Evolutionary conservation across 2,113 vertebrate genomes (phyloP), one percentile per base, ranked within the genome.

Genomic region (Gasterosteus nipponicus): DNA sequence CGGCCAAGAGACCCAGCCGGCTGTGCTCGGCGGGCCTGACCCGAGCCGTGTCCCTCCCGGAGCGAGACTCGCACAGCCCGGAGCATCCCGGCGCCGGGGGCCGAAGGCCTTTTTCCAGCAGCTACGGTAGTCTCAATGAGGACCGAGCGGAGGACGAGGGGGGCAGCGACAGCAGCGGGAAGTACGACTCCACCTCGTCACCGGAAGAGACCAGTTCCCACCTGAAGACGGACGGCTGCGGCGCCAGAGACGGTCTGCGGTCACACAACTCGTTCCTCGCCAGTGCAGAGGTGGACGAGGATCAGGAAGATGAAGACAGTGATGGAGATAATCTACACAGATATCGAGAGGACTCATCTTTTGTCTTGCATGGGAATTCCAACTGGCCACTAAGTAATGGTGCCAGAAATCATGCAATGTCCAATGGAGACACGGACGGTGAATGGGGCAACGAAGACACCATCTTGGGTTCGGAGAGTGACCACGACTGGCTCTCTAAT

Each of bases 261-360:
- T 86, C 92, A 2, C 95, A 94, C 86, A 98, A 99, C 68, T 96
- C 96, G 14, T 99, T 99, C 87, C 89, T 97, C 16, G 88, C 95
- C 22, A 95, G 82, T 3, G 78, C 93, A 18, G 90, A 94, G 10
- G 91, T 94, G 31, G 94, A 95, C 26, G 92, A 95, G 59, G 91
- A 92, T 7, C 93, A 92, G 12, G 90, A 96, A 41, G 94, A 96
- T 42, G 92, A 92, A 10, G 91, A 93, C 5, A 80, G 85, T 1
- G 92, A 91, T 19, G 92, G 89, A 29, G 92, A 90, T 53, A 94
- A 93, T 80, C 78, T 95, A 58, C 91, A 93, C 83, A 90, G 78
- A 71, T 94, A 94, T 78, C 86, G 84, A 0, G 93, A 95, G 67
- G 94, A 92, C 77, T 93, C 91, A 2, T 96, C 97, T 71, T 97